These are phyloP conservation scores for Baccha elongata DNA, from an alignment of 2,888 invertebrate genomes.

Conservation along the genomic window DNA sequence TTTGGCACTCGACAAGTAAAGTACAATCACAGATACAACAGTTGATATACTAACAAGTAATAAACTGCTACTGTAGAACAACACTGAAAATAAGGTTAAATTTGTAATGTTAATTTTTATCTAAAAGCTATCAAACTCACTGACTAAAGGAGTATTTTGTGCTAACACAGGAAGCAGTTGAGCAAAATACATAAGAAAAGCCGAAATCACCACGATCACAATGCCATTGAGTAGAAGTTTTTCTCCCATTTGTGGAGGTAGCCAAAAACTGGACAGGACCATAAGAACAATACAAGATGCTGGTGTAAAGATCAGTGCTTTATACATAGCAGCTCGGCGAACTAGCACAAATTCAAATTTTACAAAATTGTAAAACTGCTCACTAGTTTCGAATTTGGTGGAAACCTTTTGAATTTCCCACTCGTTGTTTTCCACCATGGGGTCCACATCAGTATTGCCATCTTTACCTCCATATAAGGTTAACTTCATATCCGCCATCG, in stretches of 20 bases:
- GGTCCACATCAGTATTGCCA: constrained; percentile 73
- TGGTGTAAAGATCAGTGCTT: constrained; percentile 85
- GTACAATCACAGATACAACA: constrained; percentile 83
- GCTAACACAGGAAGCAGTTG: constrained; percentile 19
- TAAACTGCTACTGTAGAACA: constrained; percentile 83
- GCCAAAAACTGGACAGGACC: constrained; percentile 85
- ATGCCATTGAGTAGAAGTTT: constrained; percentile 86
- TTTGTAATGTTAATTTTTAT: background rate
- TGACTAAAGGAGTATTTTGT: constrained; percentile 80
- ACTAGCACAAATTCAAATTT: constrained; percentile 80
- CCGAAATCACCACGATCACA: constrained; percentile 85
- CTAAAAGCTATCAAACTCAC: constrained; percentile 75
- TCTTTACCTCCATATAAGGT: constrained; percentile 75
- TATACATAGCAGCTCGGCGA: constrained; percentile 85
- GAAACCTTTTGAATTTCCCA: constrained; percentile 82
- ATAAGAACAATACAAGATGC: constrained; percentile 85
- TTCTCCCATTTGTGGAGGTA: constrained; percentile 87
- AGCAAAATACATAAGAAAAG: constrained; percentile 85
- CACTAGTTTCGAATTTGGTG: constrained; percentile 51
- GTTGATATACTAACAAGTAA: constrained; percentile 83
- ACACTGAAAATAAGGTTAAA: background rate
- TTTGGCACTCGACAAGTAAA: constrained; percentile 83
- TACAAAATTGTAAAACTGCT: constrained; percentile 77
- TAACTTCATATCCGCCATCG: constrained; percentile 84
- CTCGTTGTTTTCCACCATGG: constrained; percentile 79